Conservation (phyloP, 2,797 vertebrate species). For the Aulostomus chinensis region DNA sequence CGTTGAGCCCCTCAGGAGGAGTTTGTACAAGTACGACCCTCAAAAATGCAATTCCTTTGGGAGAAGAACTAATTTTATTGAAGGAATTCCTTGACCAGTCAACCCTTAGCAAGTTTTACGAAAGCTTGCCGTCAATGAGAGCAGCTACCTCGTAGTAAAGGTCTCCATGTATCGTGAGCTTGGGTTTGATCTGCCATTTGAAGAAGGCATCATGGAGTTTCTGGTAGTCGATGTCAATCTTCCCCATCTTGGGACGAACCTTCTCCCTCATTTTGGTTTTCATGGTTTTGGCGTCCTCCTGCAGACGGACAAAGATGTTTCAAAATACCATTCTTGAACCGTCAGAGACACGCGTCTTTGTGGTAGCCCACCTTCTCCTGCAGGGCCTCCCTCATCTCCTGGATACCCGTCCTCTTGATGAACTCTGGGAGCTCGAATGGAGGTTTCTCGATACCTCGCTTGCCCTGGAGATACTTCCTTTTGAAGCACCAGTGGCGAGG, state of each 20-base stretch:
- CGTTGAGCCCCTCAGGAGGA: too few relatives aligned
- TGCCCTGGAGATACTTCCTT: constrained; percentile 94
- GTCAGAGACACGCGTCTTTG: too few relatives aligned
- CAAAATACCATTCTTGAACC: too few relatives aligned
- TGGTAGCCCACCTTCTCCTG: constrained; percentile 88
- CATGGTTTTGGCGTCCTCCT: constrained; percentile 97
- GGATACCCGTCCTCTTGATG: constrained; percentile 94
- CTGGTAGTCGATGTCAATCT: constrained; percentile 97
- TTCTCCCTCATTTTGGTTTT: constrained; percentile 98
- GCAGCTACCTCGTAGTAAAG: constrained; percentile 95
- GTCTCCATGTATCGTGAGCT: constrained; percentile 93
- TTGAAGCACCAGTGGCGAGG: constrained; percentile 98
- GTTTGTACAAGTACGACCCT: too few relatives aligned
- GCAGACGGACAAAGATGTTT: background rate
- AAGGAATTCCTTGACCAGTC: too few relatives aligned
- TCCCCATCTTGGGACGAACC: constrained; percentile 94
- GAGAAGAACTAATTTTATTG: too few relatives aligned
- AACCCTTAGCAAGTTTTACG: too few relatives aligned
- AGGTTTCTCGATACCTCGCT: constrained; percentile 95
- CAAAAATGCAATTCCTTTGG: too few relatives aligned
- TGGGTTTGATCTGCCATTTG: constrained; percentile 97
- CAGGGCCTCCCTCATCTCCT: constrained; percentile 96
- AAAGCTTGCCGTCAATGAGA: rapidly evolving
- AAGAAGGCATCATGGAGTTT: constrained; percentile 96
- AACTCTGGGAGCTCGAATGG: constrained; percentile 95